Evolutionary conservation across 2,113 vertebrate species (phyloP), one percentile per base, ranked within the genome.

Genomic region (Phylloscopus trochiloides): DNA sequence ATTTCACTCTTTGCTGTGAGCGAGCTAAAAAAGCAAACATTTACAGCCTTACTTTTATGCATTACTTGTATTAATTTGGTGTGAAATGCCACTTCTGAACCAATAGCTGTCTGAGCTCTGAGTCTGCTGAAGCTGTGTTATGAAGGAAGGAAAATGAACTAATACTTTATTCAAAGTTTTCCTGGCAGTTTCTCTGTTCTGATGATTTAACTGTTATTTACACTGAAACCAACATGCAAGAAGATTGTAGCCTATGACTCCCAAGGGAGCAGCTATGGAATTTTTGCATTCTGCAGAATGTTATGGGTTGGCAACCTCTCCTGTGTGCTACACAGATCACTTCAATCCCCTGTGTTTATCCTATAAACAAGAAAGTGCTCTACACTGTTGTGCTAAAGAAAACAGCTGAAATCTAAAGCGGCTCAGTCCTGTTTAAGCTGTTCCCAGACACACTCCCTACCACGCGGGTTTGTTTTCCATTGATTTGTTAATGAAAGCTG

Each of bases 311-410:
- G 84, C 96, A 97, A 17, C 43, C 29, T 50, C 58, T 83, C 94
- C 96, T 95, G 93, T 91, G 81, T 95, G 80, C 92, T 93, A 62
- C 73, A 94, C 84, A 95, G 96, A 97, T 96, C 94, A 80, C 94
- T 94, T 91, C 95, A 97, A 86, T 96, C 92, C 92, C 82, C 19
- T 85, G 45, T 98, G 97, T 98, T 98, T 98, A 98, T 87, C 93
- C 96, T 98, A 85, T 97, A 98, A 98, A 98, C 96, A 98, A 96
- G 81, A 98, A 95, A 97, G 97, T 97, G 96, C 97, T 97, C 97
- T 92, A 90, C 84, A 80, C 94, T 72, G 88, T 90, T 98, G 95
- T 97, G 97, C 95, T 97, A 94, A 98, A 98, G 97, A 97, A 97
- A 97, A 96, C 78, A 97, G 89, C 96, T 67, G 43, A 97, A 97